phyloP scores from a whole-genome alignment of 2,888 invertebrate genomes.

The Parasteatoda lunata region DNA sequence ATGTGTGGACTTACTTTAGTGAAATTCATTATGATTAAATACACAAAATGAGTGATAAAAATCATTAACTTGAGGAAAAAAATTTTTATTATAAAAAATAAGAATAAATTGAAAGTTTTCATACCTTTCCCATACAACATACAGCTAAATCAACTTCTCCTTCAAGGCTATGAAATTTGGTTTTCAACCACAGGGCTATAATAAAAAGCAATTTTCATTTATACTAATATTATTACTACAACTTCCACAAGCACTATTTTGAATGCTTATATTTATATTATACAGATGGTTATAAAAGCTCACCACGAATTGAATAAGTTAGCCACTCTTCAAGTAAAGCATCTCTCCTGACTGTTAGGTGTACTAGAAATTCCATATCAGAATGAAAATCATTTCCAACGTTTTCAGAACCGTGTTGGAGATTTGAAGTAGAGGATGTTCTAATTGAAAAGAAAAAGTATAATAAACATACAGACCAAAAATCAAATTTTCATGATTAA shows the following conservation, averaged over 20 bases:
- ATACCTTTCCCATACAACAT: conserved; percentile 72
- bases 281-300: too few relatives aligned
- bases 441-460: conserved; percentile 7
- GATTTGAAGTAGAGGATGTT: conserved; percentile 5
- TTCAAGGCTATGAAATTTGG: conserved; percentile 72
- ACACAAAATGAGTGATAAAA: too few relatives aligned
- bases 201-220: conserved; percentile 39
- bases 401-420: conserved; percentile 61
- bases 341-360: conserved; percentile 67
- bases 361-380: conserved; percentile 70
- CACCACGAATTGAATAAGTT: conserved; percentile 69
- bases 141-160: conserved; percentile 73
- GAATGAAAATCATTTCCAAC: conserved; percentile 69
- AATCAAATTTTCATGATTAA: neutral
- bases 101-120: neutral
- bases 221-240: neutral
- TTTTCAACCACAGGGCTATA: conserved; percentile 73
- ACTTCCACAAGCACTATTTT: neutral
- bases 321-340: conserved; percentile 63
- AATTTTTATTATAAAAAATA: too few relatives aligned
- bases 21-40: too few relatives aligned
- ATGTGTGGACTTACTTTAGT: too few relatives aligned
- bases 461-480: neutral
- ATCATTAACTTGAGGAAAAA: too few relatives aligned
- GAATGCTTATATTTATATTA: neutral